Base-by-base conservation (phyloP, 2,113 vertebrate species). In the Upupa epops region DNA sequence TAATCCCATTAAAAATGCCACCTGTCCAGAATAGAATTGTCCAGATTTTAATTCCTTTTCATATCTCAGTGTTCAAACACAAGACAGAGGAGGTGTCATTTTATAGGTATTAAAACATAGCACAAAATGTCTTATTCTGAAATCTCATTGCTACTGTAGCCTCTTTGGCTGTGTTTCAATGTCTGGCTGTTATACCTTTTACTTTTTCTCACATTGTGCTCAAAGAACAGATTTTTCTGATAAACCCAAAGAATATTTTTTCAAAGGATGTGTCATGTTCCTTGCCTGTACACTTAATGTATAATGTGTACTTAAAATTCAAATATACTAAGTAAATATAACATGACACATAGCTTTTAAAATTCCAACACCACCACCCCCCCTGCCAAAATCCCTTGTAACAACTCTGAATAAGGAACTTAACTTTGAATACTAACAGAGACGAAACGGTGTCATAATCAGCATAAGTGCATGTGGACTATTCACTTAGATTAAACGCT, bases 1-100 rank as follows among this genome's bases (percentile, higher is more conserved):
- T 97, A 96, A 96, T 96, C 87, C 89, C 92, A 94, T 96, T 97
- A 96, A 97, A 97, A 92, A 93, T 51, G 12, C 80, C 94, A 96
- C 94, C 91, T 96, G 95, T 95, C 89, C 94, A 93, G 64, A 83
- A 95, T 8, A 83, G 68, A 93, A 83, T 77, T 85, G 68, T 88
- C 94, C 92, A 95, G 70, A 58, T 92, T 96, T 96, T 96, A 88
- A 76, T 90, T 94, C 52, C 75, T 82, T 95, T 94, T 89, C 56
- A 19, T 77, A 95, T 92, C 40, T 92, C 82, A 89, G 11, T 72
- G 72, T 72, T 88, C 60, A 93, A 85, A 77, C 60, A 89, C 12
- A 92, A 81, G 58, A 82, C 24, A 84, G 82, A 91, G 56, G 60
- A 88, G 28, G n/a, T 26, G 83, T 72, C 58, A 29, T 71, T 71